phyloP scores from a whole-genome alignment of 2,888 invertebrate genomes.

The Atethmia centrago region DNA sequence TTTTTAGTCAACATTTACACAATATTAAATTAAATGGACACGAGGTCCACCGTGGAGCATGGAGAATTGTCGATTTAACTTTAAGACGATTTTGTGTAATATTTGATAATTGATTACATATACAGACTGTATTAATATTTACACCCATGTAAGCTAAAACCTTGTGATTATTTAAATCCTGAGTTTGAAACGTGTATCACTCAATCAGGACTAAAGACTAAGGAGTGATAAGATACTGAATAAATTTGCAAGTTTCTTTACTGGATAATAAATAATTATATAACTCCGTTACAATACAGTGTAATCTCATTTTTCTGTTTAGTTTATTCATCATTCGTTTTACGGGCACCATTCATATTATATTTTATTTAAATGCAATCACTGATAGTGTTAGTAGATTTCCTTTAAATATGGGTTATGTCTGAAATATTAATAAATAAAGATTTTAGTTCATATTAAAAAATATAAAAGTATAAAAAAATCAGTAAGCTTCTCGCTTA shows the following conservation, averaged over 20 bases:
- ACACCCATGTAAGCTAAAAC: conserved; percentile 22
- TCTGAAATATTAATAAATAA: conserved; percentile 37
- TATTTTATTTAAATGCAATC: conserved; percentile 63
- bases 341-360: conserved; percentile 61
- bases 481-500: conserved; percentile 37
- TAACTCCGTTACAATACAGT: conserved; percentile 22
- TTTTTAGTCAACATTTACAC: conserved; percentile 37
- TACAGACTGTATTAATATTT: conserved; percentile 47
- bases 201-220: not conserved
- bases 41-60: conserved; percentile 16
- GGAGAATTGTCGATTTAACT: conserved; percentile 3
- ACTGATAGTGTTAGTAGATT: conserved; percentile 61
- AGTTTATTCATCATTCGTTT: conserved; percentile 30
- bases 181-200: not conserved
- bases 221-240: not conserved
- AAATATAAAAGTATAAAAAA: conserved; percentile 69
- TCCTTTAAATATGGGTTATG: conserved; percentile 40
- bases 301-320: conserved; percentile 32
- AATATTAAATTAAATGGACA: conserved; percentile 34
- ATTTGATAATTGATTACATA: conserved; percentile 19
- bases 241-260: not conserved
- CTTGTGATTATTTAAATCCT: conserved; percentile 2
- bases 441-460: conserved; percentile 45
- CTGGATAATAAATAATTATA: conserved; percentile 13
- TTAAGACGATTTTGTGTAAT: conserved; percentile 10